These are phyloP conservation scores for Hirudinaria manillensis DNA, from an alignment of 2,888 invertebrate genomes.

Conservation along the genomic window DNA sequence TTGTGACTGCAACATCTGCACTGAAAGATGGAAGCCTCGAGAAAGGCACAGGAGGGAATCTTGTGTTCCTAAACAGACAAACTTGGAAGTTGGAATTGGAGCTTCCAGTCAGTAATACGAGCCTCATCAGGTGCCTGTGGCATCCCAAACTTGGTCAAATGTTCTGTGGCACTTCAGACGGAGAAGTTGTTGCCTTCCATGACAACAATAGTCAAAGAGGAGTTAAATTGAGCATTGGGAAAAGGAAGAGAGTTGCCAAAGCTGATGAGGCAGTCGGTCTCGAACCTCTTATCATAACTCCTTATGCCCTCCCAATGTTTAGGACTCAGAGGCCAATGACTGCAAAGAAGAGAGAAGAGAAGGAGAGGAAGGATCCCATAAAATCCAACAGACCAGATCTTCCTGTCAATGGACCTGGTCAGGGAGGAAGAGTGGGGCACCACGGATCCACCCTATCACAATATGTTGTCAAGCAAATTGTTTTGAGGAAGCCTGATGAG, in stretches of 20 bases:
- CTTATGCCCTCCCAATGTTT: constrained; percentile 83
- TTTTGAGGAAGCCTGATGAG: constrained; percentile 68
- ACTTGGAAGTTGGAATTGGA: constrained; percentile 69
- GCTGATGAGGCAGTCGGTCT: constrained; percentile 71
- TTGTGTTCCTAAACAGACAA: constrained; percentile 74
- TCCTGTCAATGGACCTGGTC: constrained; percentile 59
- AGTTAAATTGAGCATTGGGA: constrained; percentile 44
- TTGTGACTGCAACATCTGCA: constrained; percentile 80
- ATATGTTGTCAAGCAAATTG: constrained; percentile 89
- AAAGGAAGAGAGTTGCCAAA: constrained; percentile 22
- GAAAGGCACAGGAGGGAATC: constrained; percentile 46
- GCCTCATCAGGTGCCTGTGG: constrained; percentile 82
- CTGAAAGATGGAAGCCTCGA: constrained; percentile 55
- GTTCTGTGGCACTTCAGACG: constrained; percentile 84
- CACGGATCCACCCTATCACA: constrained; percentile 92
- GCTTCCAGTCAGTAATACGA: constrained; percentile 66
- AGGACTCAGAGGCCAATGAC: constrained; percentile 70
- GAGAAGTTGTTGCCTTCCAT: constrained; percentile 81
- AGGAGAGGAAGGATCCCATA: constrained; percentile 67
- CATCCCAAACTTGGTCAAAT: constrained; percentile 96
- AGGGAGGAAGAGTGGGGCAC: constrained; percentile 84
- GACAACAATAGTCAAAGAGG: constrained; percentile 72
- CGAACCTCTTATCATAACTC: constrained; percentile 87
- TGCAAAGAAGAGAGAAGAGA: constrained; percentile 81
- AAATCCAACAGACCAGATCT: constrained; percentile 59